A percentile compares a stretch with the other conserved stretches of the same genome.
phyloP scores from a whole-genome alignment of 1,140 invertebrate species.

The Drosophila santomea region DNA sequence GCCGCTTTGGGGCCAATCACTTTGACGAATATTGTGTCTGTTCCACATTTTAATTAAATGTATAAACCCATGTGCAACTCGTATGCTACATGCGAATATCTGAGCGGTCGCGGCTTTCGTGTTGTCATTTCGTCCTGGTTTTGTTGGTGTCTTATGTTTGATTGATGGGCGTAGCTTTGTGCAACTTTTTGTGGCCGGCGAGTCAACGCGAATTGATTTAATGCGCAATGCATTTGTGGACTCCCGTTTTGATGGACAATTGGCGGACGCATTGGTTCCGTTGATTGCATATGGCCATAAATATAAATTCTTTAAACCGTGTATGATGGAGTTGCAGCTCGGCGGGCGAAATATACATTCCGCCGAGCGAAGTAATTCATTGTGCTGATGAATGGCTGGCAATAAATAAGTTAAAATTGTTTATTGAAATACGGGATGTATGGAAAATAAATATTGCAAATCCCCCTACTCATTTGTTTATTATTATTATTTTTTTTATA shows the following conservation, averaged over 20 bases:
- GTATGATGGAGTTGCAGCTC: slow-evolving; percentile 25
- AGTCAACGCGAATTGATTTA: slow-evolving; percentile 74
- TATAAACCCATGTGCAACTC: slow-evolving; percentile 42
- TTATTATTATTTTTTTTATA: not conserved
- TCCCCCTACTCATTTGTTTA: not conserved
- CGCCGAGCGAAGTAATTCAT: slow-evolving; percentile 27
- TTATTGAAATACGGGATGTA: slow-evolving; percentile 11
- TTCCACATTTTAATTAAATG: slow-evolving; percentile 64
- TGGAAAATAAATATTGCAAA: slow-evolving; percentile 5
- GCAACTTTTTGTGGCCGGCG: slow-evolving; percentile 35
- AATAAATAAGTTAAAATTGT: slow-evolving; percentile 27
- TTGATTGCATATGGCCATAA: slow-evolving; percentile 47
- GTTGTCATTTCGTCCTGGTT: slow-evolving; percentile 16
- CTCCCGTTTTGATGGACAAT: slow-evolving; percentile 53
- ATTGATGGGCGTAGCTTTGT: slow-evolving; percentile 39
- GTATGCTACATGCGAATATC: not conserved
- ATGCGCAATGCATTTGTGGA: slow-evolving; percentile 53
- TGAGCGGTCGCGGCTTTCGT: slow-evolving; percentile 26
- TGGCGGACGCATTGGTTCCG: slow-evolving; percentile 47
- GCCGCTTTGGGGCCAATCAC: slow-evolving; percentile 56
- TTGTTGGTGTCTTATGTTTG: slow-evolving; percentile 39
- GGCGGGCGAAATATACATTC: slow-evolving; percentile 12
- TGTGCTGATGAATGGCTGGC: slow-evolving; percentile 18
- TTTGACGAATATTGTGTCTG: slow-evolving; percentile 52
- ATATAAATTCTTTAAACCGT: slow-evolving; percentile 50